These are phyloP conservation scores for Aplysina aerophoba DNA, from an alignment of 37 sponge, comb jelly and placozoan species.

Conservation along the genomic window DNA sequence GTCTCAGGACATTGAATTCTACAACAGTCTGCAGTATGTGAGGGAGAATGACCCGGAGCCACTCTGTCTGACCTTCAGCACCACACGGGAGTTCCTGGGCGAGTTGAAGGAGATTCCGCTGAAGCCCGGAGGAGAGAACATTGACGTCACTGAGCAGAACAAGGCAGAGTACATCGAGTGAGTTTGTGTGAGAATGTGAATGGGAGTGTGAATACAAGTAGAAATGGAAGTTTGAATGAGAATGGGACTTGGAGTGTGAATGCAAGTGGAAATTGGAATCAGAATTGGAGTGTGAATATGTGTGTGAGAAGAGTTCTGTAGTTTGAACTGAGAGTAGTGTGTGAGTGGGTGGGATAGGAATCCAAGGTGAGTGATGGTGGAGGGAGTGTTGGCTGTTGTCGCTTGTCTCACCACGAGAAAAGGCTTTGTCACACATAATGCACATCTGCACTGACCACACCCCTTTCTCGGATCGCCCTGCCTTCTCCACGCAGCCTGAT, in stretches of 20 bases:
- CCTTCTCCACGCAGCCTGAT: conserved; percentile 57
- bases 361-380: not conserved
- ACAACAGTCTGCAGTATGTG: conserved; percentile 92
- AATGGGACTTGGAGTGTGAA: not conserved
- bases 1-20: conserved; percentile 80
- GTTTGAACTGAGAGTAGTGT: no score
- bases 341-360: no score
- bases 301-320: conserved; percentile 10
- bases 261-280: not conserved
- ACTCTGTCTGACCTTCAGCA: conserved; percentile 83
- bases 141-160: conserved; percentile 89
- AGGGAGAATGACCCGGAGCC: conserved; percentile 96
- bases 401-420: no score
- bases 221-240: not conserved
- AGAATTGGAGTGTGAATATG: not conserved
- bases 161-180: conserved; percentile 87
- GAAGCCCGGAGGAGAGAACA: conserved; percentile 83
- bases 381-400: not conserved
- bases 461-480: not conserved
- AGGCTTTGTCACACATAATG: not conserved
- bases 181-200: conserved; percentile 11
- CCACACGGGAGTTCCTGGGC: conserved; percentile 82
- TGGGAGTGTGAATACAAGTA: not conserved
- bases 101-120: conserved; percentile 81
- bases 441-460: not conserved